Percentiles rank a stretch among this genome's conserved stretches.
Evolutionary conservation across 2,888 invertebrate species (phyloP).

Genomic region (Drosophila neutralis): DNA sequence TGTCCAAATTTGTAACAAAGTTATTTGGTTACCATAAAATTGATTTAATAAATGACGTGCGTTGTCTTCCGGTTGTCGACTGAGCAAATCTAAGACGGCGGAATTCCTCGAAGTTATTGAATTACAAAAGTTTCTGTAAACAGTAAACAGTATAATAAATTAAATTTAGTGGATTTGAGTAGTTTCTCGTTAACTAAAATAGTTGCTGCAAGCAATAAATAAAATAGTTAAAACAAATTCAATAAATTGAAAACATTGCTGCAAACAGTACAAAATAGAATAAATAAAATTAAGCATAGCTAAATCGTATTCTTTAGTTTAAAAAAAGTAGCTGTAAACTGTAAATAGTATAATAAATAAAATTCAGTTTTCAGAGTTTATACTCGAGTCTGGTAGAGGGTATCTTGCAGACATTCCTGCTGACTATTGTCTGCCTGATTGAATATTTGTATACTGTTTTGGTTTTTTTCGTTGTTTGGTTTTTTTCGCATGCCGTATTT

Average conservation of each 20-base stretch:
- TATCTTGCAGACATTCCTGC: neutral
- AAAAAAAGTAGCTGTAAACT: too few species aligned
- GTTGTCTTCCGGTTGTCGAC: constrained; percentile 53
- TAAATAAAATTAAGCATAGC: neutral
- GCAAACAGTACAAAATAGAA: neutral
- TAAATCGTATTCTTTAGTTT: too few species aligned
- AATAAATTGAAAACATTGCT: neutral
- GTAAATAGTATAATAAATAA: too few species aligned
- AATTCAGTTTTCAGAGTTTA: neutral
- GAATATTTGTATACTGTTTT: constrained; percentile 10
- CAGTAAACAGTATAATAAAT: neutral
- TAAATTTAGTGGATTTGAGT: neutral
- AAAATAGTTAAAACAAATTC: neutral
- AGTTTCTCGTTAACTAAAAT: neutral
- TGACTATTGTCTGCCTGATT: constrained; percentile 4
- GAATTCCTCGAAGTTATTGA: too few species aligned
- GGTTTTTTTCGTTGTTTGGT: neutral
- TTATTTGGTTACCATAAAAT: constrained; percentile 58
- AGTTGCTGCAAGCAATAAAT: neutral
- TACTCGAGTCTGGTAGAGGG: constrained; percentile 1
- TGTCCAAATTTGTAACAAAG: constrained; percentile 68
- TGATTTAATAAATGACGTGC: constrained; percentile 56
- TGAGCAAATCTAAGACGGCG: constrained; percentile 7
- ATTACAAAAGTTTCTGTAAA: neutral
- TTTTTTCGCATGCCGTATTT: constrained; percentile 30